Percentiles rank a stretch among this genome's conserved stretches.
Conservation (phyloP, 2,113 vertebrate species). For the Corythaeola cristata region DNA sequence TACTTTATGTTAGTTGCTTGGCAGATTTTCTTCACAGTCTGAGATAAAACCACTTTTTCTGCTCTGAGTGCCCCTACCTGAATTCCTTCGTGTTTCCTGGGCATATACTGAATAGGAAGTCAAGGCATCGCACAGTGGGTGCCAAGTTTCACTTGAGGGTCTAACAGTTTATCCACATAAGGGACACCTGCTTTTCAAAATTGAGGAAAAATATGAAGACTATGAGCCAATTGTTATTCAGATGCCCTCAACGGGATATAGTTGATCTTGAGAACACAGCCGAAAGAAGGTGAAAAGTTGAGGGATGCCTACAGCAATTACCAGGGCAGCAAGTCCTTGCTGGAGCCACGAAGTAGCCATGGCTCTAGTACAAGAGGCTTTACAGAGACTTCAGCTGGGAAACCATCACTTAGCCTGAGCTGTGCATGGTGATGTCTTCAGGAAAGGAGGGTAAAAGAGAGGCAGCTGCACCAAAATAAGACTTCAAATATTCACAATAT, state of each 20-base stretch:
- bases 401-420: background rate
- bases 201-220: background rate
- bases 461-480: background rate
- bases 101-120: background rate
- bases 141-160: background rate
- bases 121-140: too few species aligned
- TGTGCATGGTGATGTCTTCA: background rate
- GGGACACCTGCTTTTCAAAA: background rate
- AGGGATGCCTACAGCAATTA: background rate
- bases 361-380: background rate
- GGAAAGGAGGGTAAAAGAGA: background rate
- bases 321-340: background rate
- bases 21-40: background rate
- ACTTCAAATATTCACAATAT: background rate
- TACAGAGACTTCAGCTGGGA: background rate
- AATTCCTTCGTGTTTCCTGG: background rate
- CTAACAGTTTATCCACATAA: background rate
- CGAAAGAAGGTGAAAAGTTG: background rate
- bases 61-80: background rate
- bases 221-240: background rate
- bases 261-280: background rate
- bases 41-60: background rate
- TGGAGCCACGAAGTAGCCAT: background rate
- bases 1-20: background rate
- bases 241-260: background rate